Base-by-base conservation (phyloP, 2,888 invertebrate genomes). In the Drosophila nigricruria region DNA sequence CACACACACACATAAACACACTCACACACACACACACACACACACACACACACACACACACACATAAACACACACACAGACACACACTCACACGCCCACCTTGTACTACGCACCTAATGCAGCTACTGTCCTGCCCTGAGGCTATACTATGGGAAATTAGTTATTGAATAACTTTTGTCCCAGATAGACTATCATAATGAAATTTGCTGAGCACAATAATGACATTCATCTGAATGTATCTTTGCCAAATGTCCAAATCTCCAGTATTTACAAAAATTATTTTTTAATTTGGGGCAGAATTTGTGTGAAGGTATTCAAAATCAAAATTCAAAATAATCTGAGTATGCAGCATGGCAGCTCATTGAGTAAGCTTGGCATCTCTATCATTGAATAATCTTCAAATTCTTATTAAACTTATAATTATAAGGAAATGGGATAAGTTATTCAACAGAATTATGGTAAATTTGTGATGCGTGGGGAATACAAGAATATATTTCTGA, bases 151-250 rank as follows among this genome's bases (percentile, higher is more conserved):
- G 18, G 12, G 5, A 49, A 49, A 49, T 49, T 30, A 30, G 27
- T 18, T 30, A 30, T 49, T 49, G 27, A 49, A 49, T 49, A 49
- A 18, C 30, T 49, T 27, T 30, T 30, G 30, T 30, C 18, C 12
- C 6, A 12, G 47, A 5, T 30, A 1, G 0, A n/a, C 27, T 27
- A 10, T 47, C 43, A 23, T 8, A 43, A 43, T 23, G 47, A n/a
- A 27, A 10, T 47, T 47, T 27, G 2, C n/a, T 47, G 27, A 16
- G 45, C 25, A 1, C 10, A n/a, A 27, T 27, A n/a, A 47, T 27
- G n/a, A 5, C 47, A n/a, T 10, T 47, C n/a, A 5, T 10, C 10
- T 27, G n/a, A n/a, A n/a, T 27, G 27, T 5, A 27, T n/a, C 5
- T 47, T 23, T 25, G n/a, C 18, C 27, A 30, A 12, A 5, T n/a